Evolutionary conservation across 2,113 vertebrate genomes (phyloP).

Genomic region (Cephalopterus ornatus): DNA sequence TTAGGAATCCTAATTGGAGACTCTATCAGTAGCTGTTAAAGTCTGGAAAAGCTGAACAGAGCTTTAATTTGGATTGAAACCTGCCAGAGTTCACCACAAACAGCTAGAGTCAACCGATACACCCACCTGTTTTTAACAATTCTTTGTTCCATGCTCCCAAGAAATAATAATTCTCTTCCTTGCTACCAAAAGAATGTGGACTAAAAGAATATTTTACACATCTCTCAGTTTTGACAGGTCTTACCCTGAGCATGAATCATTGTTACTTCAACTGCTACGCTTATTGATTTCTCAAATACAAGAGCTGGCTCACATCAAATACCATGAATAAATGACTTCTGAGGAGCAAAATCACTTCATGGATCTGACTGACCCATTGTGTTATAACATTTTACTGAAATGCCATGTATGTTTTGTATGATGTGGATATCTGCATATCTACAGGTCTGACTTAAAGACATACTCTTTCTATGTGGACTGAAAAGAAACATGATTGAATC

Average conservation of each 20-base stretch:
- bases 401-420: background rate
- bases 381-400: background rate
- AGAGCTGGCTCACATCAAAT: background rate
- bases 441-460: background rate
- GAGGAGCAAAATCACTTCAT: background rate
- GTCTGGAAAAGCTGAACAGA: background rate
- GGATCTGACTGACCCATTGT: background rate
- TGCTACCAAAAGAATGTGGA: background rate
- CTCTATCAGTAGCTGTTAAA: background rate
- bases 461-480: background rate
- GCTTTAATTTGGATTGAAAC: background rate
- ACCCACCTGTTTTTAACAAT: background rate
- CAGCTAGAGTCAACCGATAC: background rate
- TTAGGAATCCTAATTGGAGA: background rate
- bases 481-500: background rate
- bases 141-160: background rate
- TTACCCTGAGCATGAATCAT: background rate
- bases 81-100: background rate
- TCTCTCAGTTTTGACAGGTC: background rate
- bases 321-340: background rate
- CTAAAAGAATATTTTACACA: background rate
- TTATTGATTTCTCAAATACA: slow-evolving; percentile 17
- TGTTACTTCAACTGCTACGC: background rate
- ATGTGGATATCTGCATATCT: background rate
- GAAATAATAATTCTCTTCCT: background rate